Conservation (phyloP, 2,888 invertebrate genomes). For the Polydrusus cervinus region DNA sequence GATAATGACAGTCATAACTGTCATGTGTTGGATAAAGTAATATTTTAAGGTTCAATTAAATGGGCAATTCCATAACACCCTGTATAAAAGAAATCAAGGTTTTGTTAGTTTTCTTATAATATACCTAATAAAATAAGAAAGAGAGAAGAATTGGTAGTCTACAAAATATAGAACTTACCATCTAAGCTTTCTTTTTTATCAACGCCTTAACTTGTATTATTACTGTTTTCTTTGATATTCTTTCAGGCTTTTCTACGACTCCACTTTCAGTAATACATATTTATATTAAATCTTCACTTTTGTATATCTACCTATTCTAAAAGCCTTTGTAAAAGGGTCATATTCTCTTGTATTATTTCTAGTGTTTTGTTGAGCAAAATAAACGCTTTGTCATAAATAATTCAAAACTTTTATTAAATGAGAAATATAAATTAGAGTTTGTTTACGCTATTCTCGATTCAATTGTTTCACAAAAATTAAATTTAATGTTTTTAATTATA, state of each 20-base stretch:
- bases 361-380: not conserved
- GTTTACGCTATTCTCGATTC: too few relatives aligned
- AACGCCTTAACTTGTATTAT: not conserved
- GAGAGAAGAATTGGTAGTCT: not conserved
- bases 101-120: not conserved
- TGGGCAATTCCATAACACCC: too few relatives aligned
- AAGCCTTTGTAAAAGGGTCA: not conserved
- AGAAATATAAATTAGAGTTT: not conserved
- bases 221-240: conserved; percentile 1
- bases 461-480: too few relatives aligned
- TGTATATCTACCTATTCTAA: conserved; percentile 1
- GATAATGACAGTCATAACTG: too few relatives aligned
- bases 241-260: not conserved
- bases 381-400: not conserved
- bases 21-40: too few relatives aligned
- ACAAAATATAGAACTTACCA: not conserved
- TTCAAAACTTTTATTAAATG: not conserved
- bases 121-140: not conserved
- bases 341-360: not conserved
- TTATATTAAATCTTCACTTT: conserved; percentile 20
- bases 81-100: too few relatives aligned
- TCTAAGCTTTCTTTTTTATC: conserved; percentile 14
- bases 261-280: conserved; percentile 7
- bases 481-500: too few relatives aligned
- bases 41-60: too few relatives aligned